Conservation (phyloP, 2,113 vertebrate genomes). For the Phaetusa simplex region DNA sequence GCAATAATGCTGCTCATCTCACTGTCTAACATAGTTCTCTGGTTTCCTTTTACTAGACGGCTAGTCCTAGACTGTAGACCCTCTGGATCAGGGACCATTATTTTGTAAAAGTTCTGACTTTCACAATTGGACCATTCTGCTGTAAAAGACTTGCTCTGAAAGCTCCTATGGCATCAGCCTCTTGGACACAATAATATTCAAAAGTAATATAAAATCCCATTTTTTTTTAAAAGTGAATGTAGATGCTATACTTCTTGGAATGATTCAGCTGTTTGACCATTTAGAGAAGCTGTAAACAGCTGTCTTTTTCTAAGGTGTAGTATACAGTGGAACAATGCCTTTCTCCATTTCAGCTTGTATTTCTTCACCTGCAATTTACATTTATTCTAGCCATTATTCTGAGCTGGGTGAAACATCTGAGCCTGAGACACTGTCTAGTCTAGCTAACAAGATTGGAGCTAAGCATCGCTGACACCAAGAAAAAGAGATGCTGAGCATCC, state of each 20-base stretch:
- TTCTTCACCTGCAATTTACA: not conserved
- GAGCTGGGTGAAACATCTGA: not conserved
- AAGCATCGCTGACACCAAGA: not conserved
- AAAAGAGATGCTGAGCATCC: not conserved
- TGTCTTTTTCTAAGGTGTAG: not conserved
- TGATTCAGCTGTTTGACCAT: not conserved
- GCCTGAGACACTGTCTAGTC: not conserved
- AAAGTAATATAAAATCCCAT: not conserved
- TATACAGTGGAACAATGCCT: not conserved
- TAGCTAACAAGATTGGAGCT: not conserved
- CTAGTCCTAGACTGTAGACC: not conserved
- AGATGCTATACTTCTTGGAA: not conserved
- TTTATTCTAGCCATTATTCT: not conserved
- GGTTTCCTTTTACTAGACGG: not conserved
- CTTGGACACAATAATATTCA: not conserved
- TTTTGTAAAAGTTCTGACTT: not conserved
- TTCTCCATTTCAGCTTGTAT: not conserved
- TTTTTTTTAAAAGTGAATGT: not conserved
- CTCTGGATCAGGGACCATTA: not conserved
- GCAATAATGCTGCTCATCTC: not conserved
- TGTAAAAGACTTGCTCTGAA: not conserved
- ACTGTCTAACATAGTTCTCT: not conserved
- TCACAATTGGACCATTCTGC: not conserved
- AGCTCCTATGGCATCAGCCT: not conserved
- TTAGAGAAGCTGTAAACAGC: not conserved